Conservation (phyloP, 2,113 vertebrate genomes). For the Brienomyrus longianalis region DNA sequence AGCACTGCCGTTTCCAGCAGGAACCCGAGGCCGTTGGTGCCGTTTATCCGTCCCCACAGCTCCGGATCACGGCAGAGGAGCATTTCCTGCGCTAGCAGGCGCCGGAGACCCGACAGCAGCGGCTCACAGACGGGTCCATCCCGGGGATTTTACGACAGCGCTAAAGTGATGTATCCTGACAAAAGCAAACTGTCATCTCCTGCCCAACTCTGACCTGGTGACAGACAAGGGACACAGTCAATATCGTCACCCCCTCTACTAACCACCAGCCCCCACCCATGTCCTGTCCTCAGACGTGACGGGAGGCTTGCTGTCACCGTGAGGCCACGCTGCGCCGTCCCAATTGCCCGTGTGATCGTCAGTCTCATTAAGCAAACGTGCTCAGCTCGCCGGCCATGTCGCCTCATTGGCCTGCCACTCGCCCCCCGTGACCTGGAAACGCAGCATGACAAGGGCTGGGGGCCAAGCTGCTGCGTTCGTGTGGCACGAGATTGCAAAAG, state of each 20-base stretch:
- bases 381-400: background rate
- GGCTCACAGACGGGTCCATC: slow-evolving; percentile 32
- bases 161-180: slow-evolving; percentile 31
- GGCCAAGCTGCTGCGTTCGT: background rate
- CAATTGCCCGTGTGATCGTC: background rate
- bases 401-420: slow-evolving; percentile 7
- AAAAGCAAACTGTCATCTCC: slow-evolving; percentile 30
- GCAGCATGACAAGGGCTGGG: background rate
- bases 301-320: background rate
- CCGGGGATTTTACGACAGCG: slow-evolving; percentile 32
- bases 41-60: background rate
- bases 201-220: slow-evolving; percentile 19
- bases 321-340: background rate
- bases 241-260: background rate
- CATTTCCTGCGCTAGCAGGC: background rate
- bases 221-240: slow-evolving; percentile 1
- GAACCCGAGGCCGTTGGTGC: slow-evolving; percentile 2
- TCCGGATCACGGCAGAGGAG: background rate
- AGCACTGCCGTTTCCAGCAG: background rate
- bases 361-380: slow-evolving; percentile 15
- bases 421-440: slow-evolving; percentile 20
- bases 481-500: background rate
- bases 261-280: slow-evolving; percentile 5
- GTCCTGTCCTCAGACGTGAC: slow-evolving; percentile 37
- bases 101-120: slow-evolving; percentile 18